Base-by-base conservation (phyloP, 2,888 invertebrate genomes). In the Euplagia quadripunctaria region DNA sequence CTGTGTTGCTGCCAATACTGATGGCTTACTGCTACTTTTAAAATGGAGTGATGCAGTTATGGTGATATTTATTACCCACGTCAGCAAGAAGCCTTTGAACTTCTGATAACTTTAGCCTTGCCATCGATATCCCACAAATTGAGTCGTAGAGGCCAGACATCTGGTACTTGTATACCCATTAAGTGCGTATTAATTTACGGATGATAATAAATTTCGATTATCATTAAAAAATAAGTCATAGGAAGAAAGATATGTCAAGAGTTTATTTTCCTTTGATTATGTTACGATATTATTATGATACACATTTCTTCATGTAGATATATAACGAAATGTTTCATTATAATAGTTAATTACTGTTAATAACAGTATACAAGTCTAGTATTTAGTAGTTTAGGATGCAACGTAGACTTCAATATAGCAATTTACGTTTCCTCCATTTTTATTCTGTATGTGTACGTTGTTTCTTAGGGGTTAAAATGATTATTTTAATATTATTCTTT, bases 71-170 rank as follows among this genome's bases (percentile, higher is more conserved):
- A 51, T 43, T 69, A 49, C 61, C 46, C 61, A 12, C 31, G 16
- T 14, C 9, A 49, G 20, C 2, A 31, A 16, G 65, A 74, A 67
- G 52, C 67, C 70, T 43, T 67, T 70, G 41, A 61, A 70, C 46
- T 61, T 65, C 52, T 42, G 46, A 70, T 66, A 70, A 52, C n/a
- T 67, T 58, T 67, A 67, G 67, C 73, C 70, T 73, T 73, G 73
- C 66, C 52, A 64, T 66, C 41, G 43, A 74, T 64, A 71, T 68
- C 16, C 41, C 49, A 31, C 63, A 63, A 66, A 61, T 52, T 51
- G 41, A 20, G n/a, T 65, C 31, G n/a, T 68, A 65, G 42, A 66
- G 65, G 49, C 66, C 72, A 68, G 42, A 63, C 72, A 61, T 63
- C 49, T 66, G 49, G 58, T 49, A 17, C 20, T 70, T 16, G 12